phyloP scores from a whole-genome alignment of 2,797 vertebrate species.

The Okamejei kenojei region DNA sequence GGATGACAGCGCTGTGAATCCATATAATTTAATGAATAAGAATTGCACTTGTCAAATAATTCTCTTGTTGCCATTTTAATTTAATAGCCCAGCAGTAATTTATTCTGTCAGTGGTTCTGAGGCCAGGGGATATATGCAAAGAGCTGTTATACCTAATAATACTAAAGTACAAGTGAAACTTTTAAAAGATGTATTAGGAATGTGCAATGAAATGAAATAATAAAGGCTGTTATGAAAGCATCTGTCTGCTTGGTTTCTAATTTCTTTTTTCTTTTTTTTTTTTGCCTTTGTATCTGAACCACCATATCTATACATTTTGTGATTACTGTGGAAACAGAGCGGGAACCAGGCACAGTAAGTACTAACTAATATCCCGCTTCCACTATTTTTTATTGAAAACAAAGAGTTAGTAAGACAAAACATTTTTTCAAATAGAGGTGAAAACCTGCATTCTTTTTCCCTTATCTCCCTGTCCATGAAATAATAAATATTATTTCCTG shows the following conservation, averaged over 20 bases:
- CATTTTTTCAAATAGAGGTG: slow-evolving; percentile 10
- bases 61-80: slow-evolving; percentile 39
- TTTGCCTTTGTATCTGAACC: slow-evolving; percentile 69
- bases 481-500: neutral
- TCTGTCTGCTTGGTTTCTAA: slow-evolving; percentile 70
- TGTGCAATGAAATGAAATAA: slow-evolving; percentile 73
- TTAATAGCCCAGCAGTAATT: slow-evolving; percentile 56
- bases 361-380: slow-evolving; percentile 52
- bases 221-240: slow-evolving; percentile 75
- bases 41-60: slow-evolving; percentile 41
- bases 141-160: slow-evolving; percentile 62
- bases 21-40: slow-evolving; percentile 39
- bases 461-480: neutral
- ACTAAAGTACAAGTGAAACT: slow-evolving; percentile 68
- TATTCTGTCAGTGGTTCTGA: slow-evolving; percentile 64
- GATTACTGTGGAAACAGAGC: slow-evolving; percentile 74
- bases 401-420: slow-evolving; percentile 7
- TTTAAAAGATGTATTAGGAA: slow-evolving; percentile 74
- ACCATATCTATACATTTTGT: slow-evolving; percentile 71
- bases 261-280: slow-evolving; percentile 67
- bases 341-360: slow-evolving; percentile 91
- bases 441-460: neutral
- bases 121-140: slow-evolving; percentile 62
- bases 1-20: slow-evolving; percentile 32
- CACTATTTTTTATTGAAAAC: slow-evolving; percentile 40